phyloP scores from a whole-genome alignment of 2,113 vertebrate species.

The Psettodes erumei region DNA sequence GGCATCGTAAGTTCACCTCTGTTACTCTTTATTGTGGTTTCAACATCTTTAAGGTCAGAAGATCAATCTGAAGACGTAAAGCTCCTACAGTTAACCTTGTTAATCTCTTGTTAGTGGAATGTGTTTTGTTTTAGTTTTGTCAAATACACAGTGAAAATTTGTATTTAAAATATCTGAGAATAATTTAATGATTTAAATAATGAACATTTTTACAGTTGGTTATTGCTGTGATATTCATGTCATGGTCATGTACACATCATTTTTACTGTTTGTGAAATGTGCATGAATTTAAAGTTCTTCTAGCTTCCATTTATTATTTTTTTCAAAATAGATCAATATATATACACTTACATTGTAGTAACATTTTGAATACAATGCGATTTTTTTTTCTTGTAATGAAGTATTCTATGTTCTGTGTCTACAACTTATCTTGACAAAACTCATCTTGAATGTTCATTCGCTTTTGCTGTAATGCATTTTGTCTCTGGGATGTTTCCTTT shows the following conservation, averaged over 20 bases:
- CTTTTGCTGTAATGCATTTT: neutral
- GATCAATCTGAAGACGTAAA: neutral
- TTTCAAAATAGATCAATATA: too few species aligned
- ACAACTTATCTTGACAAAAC: neutral
- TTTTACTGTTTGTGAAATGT: too few species aligned
- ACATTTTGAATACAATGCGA: neutral
- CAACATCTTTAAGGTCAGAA: neutral
- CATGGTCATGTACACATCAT: too few species aligned
- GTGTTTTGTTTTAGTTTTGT: too few species aligned
- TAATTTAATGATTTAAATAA: too few species aligned
- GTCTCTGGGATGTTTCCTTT: constrained; percentile 15
- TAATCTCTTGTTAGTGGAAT: too few species aligned
- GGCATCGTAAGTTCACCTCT: constrained; percentile 89
- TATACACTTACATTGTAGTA: neutral
- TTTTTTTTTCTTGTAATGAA: neutral
- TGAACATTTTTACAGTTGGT: too few species aligned
- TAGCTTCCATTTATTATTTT: too few species aligned
- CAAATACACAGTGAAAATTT: too few species aligned
- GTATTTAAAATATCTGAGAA: too few species aligned
- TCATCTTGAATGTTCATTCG: neutral
- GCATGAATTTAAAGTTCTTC: too few species aligned
- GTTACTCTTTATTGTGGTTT: neutral
- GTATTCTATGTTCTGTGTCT: neutral
- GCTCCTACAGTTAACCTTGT: neutral
- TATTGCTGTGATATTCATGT: too few species aligned